Conservation (phyloP, 2,888 invertebrate genomes). For the Drosophila infuscata region DNA sequence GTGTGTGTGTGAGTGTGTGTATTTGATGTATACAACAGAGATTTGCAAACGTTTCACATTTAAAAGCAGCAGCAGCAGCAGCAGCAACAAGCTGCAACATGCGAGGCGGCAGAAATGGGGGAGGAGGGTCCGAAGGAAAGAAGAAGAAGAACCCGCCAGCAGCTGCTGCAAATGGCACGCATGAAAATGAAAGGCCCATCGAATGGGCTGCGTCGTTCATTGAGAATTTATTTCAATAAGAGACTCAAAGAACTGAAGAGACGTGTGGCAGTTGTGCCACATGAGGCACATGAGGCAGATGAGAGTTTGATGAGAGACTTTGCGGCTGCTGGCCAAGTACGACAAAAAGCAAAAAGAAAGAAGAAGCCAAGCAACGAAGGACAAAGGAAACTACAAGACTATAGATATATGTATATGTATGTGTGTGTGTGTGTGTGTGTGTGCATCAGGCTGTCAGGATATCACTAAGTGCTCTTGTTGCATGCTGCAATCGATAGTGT, state of each 20-base stretch:
- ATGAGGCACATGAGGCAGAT: conserved; percentile 28
- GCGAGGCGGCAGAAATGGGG: conserved; percentile 4
- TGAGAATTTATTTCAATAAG: conserved; percentile 77
- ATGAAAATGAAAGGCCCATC: conserved; percentile 79
- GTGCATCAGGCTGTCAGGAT: conserved; percentile 65
- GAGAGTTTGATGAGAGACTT: conserved; percentile 34
- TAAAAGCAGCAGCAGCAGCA: conserved; percentile 44
- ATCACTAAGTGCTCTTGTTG: conserved; percentile 77
- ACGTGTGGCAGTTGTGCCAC: conserved; percentile 27
- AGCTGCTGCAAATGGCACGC: conserved; percentile 79
- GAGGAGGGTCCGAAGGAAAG: not conserved
- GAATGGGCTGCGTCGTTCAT: conserved; percentile 74
- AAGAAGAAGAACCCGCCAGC: conserved; percentile 47
- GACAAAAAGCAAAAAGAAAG: not conserved
- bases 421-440: conserved; percentile 20
- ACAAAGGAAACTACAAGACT: conserved; percentile 65
- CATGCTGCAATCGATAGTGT: conserved; percentile 65
- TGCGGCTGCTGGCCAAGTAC: conserved; percentile 24
- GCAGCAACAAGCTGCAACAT: conserved; percentile 72
- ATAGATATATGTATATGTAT: conserved; percentile 11
- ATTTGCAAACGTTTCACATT: conserved; percentile 77
- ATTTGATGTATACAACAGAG: conserved; percentile 57
- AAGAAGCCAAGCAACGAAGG: conserved; percentile 41
- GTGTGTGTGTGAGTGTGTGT: not conserved
- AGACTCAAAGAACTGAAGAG: conserved; percentile 54